A percentile compares a stretch with the other conserved stretches of the same genome.
These are phyloP conservation scores for Drosophila murphyi DNA, from an alignment of 1,140 invertebrate species.

Conservation along the genomic window DNA sequence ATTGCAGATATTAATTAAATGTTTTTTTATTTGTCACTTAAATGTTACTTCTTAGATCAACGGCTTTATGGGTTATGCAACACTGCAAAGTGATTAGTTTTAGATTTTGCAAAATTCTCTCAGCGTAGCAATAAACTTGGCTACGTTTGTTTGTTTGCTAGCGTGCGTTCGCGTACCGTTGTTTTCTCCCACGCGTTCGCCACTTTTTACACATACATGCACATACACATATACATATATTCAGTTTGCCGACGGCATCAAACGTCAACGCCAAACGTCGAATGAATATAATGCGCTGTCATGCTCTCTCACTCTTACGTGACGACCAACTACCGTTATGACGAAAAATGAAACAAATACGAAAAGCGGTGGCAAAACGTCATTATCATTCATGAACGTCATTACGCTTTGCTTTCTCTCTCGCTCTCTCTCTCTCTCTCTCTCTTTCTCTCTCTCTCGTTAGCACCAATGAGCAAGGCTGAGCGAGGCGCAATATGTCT, in stretches of 20 bases:
- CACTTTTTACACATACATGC: not conserved
- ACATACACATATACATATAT: not conserved
- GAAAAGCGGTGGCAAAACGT: conserved; percentile 44
- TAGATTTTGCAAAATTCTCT: too few relatives aligned
- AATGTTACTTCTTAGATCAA: not conserved
- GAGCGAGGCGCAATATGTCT: conserved; percentile 46
- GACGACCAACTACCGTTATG: conserved; percentile 60
- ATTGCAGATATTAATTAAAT: not conserved
- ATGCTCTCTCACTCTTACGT: conserved; percentile 67
- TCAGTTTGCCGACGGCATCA: conserved; percentile 42
- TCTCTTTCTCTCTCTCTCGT: conserved; percentile 36
- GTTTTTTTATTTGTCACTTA: not conserved
- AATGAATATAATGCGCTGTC: conserved; percentile 53
- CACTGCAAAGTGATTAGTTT: too few relatives aligned
- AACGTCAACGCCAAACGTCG: conserved; percentile 43
- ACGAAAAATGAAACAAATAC: conserved; percentile 31
- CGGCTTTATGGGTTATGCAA: too few relatives aligned
- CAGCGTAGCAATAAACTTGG: not conserved
- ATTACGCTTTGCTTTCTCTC: conserved; percentile 27
- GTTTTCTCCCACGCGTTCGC: conserved; percentile 32
- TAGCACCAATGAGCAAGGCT: conserved; percentile 39
- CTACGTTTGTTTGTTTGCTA: conserved; percentile 13
- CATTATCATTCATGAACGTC: conserved; percentile 64
- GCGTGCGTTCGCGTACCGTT: conserved; percentile 35
- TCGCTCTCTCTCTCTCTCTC: conserved; percentile 17